phyloP scores from a whole-genome alignment of 2,797 vertebrate species.

The Tragopan temminckii region DNA sequence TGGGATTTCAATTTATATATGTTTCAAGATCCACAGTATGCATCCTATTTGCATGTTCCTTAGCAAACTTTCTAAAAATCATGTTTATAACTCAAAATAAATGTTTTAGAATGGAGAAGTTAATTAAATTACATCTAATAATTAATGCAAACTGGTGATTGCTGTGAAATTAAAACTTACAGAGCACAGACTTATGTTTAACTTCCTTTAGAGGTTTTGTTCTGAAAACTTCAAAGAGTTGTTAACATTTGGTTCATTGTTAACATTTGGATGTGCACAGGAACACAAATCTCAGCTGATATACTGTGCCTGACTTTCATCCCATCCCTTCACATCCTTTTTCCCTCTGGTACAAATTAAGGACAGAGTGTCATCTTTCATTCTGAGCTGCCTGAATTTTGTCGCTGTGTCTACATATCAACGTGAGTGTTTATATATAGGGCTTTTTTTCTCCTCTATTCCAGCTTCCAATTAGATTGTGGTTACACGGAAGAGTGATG shows the following conservation, averaged over 20 bases:
- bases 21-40: neutral
- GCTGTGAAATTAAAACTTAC: neutral
- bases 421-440: neutral
- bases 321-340: neutral
- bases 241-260: neutral
- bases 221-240: neutral
- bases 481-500: neutral
- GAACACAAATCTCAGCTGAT: neutral
- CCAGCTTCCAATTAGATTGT: neutral
- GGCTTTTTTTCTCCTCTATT: neutral
- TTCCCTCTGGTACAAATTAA: neutral
- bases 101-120: neutral
- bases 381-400: conserved; percentile 21
- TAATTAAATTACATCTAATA: neutral
- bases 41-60: neutral
- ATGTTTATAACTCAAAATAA: neutral
- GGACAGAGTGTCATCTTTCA: neutral
- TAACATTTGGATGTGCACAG: neutral
- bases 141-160: neutral
- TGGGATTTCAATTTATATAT: neutral
- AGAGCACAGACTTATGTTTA: neutral
- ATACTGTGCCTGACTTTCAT: neutral
- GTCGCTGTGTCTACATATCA: neutral
- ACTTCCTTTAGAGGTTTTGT: neutral
- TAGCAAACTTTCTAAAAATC: neutral